Conservation (phyloP, 1,140 invertebrate genomes). For the Diachasma alloeum region DNA sequence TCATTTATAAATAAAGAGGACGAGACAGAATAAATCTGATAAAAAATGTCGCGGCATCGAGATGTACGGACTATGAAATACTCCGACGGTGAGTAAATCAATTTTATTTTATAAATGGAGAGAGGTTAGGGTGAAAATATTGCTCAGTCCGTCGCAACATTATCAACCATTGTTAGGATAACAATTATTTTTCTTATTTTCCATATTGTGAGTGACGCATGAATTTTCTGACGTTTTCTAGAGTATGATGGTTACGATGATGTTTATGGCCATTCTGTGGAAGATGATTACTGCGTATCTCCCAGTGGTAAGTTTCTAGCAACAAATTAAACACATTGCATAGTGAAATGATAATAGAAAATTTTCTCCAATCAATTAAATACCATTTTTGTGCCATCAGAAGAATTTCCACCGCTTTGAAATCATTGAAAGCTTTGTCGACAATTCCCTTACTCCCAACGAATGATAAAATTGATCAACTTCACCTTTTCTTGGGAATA, state of each 20-base stretch:
- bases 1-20: neutral
- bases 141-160: neutral
- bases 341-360: no score
- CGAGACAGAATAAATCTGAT: neutral
- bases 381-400: no score
- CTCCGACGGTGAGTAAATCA: conserved; percentile 69
- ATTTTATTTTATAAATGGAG: neutral
- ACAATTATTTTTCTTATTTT: neutral
- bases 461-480: no score
- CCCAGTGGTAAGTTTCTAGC: conserved; percentile 75
- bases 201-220: neutral
- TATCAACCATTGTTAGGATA: no score
- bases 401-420: no score
- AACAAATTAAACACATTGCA: neutral
- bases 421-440: neutral
- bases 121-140: neutral
- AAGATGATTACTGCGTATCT: conserved; percentile 89
- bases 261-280: conserved; percentile 91
- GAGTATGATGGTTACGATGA: conserved; percentile 92
- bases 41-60: conserved; percentile 78
- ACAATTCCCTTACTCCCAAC: neutral
- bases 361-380: neutral
- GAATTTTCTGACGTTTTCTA: conserved; percentile 43
- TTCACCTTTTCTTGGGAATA: no score
- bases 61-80: conserved; percentile 80